These are phyloP conservation scores for Notodonta ziczac DNA, from an alignment of 2,888 invertebrate genomes.

Conservation along the genomic window DNA sequence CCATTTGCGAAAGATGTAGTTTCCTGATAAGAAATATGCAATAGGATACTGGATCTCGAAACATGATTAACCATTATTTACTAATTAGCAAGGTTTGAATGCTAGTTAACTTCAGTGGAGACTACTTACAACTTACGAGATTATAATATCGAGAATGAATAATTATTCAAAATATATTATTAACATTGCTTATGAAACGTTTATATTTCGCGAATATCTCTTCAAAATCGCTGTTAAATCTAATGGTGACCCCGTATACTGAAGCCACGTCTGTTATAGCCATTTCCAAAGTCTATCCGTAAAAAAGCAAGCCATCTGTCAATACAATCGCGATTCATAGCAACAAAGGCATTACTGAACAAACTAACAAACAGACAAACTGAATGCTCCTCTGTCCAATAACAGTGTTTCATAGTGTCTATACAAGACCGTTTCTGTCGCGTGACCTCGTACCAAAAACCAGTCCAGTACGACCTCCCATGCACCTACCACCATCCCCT, in stretches of 20 bases:
- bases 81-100: too few species aligned
- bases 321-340: constrained; percentile 76
- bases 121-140: too few species aligned
- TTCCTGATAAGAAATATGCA: too few species aligned
- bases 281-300: constrained; percentile 36
- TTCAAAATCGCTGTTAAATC: constrained; percentile 16
- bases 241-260: constrained; percentile 27
- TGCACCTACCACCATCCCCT: constrained; percentile 44
- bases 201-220: not conserved
- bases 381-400: constrained; percentile 77
- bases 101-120: too few species aligned
- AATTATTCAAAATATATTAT: too few species aligned
- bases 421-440: constrained; percentile 77
- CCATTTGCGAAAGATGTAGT: too few species aligned
- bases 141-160: too few species aligned
- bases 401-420: constrained; percentile 79
- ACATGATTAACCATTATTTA: too few species aligned
- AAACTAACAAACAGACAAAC: constrained; percentile 63
- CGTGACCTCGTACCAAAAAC: constrained; percentile 70
- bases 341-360: constrained; percentile 76
- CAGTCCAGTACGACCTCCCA: constrained; percentile 49
- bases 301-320: constrained; percentile 61
- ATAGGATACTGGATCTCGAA: too few species aligned
- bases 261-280: constrained; percentile 37
- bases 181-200: not conserved